Conservation (phyloP, 2,113 vertebrate genomes). For the Tamias sibiricus region DNA sequence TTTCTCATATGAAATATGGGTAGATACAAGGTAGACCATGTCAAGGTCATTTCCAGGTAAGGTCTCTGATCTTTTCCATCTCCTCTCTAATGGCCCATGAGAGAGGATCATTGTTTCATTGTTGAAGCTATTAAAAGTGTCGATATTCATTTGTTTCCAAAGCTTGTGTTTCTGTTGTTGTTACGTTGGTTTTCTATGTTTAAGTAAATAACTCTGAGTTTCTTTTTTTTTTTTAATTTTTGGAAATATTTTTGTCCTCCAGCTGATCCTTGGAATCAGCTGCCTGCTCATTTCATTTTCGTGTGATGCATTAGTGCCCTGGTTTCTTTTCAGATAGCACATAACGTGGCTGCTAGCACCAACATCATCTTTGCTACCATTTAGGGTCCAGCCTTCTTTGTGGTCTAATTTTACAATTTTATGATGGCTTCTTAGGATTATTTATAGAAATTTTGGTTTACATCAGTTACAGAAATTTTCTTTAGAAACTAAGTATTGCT, state of each 20-base stretch:
- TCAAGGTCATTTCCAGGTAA: neutral
- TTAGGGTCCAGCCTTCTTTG: neutral
- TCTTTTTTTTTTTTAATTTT: neutral
- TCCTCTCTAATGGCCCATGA: too few species aligned
- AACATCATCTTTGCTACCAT: too few species aligned
- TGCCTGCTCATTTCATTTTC: neutral
- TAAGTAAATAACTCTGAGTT: neutral
- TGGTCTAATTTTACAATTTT: neutral
- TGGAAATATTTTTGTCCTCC: neutral
- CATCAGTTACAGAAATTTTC: neutral
- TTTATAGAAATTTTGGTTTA: too few species aligned
- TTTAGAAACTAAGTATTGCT: neutral
- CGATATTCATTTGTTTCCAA: neutral
- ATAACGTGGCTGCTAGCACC: fast-evolving
- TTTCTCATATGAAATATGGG: neutral
- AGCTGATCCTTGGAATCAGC: too few species aligned
- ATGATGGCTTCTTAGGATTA: too few species aligned
- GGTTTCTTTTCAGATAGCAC: neutral
- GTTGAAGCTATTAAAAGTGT: neutral
- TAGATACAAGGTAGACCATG: neutral
- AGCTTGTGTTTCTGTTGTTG: neutral
- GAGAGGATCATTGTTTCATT: neutral
- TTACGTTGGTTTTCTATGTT: neutral
- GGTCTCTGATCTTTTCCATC: neutral
- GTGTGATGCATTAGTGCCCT: fast-evolving